Evolutionary conservation across 2,113 vertebrate species (phyloP), one percentile per base, ranked within the genome.

Genomic region (Oryzias curvinotus): DNA sequence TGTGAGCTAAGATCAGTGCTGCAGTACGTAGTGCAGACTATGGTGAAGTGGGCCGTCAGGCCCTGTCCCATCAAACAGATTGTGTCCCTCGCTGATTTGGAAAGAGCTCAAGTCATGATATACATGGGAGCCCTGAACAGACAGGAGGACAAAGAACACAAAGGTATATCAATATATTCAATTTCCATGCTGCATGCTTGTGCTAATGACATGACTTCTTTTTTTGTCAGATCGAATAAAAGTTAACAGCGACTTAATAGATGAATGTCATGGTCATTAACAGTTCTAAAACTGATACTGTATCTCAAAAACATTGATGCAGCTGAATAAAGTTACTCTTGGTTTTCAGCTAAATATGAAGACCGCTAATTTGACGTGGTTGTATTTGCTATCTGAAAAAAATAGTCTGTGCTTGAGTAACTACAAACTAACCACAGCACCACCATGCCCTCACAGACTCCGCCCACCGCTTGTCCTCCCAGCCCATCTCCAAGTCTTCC

Each of bases 31-130:
- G 90, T 93, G 68, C 90, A 90, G 75, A 92, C 87, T 86, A 93
- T 93, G 92, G 92, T 93, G 67, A 93, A 92, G 77, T 93, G 92
- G 92, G 92, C 92, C 0, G 90, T 93, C 53, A 73, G 89, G 52
- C 87, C 91, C 1, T 93, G 91, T 52, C 92, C 92, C 15, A 93
- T 93, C 75, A 92, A 90, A 69, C 91, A 91, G 74, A 87, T 72
- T 1, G 82, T 91, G 26, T 86, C 88, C 44, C 81, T 93, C 3
- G 62, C 90, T 0, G 92, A 93, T 73, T 88, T 93, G 70, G 92
- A 93, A 26, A 87, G 92, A 45, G 92, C 92, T 16, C 92, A 93
- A 78, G 52, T 93, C 58, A 92, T 93, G 88, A 90, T 93, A 84
- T 93, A 90, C 74, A 91, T 88, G 72, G 90, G 90, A 64, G 91